These are phyloP conservation scores for Exaiptasia diaphana DNA, from an alignment of 64 coral and sea anemone genomes.

Conservation along the genomic window DNA sequence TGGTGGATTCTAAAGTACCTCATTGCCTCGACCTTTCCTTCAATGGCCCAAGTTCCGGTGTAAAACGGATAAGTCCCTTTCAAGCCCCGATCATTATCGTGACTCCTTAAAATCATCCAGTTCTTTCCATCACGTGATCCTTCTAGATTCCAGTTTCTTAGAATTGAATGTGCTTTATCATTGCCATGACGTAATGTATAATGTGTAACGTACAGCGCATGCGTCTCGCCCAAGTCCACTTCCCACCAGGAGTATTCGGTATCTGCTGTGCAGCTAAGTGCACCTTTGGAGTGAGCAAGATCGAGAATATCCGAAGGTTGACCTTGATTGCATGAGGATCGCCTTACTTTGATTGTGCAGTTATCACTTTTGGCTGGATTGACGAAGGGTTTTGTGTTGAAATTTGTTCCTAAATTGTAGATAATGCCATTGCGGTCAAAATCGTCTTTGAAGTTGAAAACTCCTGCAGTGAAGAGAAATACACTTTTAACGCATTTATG, in stretches of 20 bases:
- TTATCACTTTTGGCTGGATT: constrained; percentile 36
- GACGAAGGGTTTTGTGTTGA: constrained; percentile 44
- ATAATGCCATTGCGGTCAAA: constrained; percentile 77
- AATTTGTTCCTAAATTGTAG: constrained; percentile 69
- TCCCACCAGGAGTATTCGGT: constrained; percentile 74
- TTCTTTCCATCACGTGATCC: constrained; percentile 68
- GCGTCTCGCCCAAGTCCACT: constrained; percentile 60
- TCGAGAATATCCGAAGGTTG: constrained; percentile 57
- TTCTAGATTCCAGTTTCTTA: constrained; percentile 75
- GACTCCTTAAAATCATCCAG: constrained; percentile 61
- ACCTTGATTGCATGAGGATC: constrained; percentile 63
- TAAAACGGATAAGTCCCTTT: constrained; percentile 66
- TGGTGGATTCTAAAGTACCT: constrained; percentile 76
- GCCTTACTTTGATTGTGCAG: constrained; percentile 11
- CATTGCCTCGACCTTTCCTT: constrained; percentile 57
- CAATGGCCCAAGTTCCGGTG: constrained; percentile 69
- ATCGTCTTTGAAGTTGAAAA: constrained; percentile 75
- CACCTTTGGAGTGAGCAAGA: constrained; percentile 56
- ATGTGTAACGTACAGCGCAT: constrained; percentile 49
- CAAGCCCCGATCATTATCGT: constrained; percentile 75
- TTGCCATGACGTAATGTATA: constrained; percentile 71
- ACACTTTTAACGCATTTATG: too few species aligned
- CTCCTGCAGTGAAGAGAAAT: constrained; percentile 62
- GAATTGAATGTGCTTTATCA: constrained; percentile 69
- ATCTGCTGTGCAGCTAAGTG: constrained; percentile 67